phyloP scores from a whole-genome alignment of 1,140 invertebrate genomes.

The Lepidurus couesii region DNA sequence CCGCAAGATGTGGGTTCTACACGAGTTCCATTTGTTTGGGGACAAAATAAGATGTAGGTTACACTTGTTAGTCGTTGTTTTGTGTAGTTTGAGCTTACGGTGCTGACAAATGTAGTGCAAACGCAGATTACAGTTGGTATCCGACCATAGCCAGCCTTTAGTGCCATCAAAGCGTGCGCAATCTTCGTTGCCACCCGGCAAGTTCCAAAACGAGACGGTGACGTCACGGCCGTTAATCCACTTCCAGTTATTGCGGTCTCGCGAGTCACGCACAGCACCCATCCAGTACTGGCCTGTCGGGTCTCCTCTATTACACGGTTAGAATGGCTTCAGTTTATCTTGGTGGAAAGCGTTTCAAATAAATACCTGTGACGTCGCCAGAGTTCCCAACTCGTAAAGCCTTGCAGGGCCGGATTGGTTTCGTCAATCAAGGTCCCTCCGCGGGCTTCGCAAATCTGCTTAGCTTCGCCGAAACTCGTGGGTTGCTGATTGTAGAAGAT shows the following conservation, averaged over 20 bases:
- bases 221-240: constrained; percentile 82
- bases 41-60: background rate
- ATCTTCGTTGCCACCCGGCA: constrained; percentile 72
- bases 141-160: constrained; percentile 91
- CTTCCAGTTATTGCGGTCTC: constrained; percentile 75
- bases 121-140: constrained; percentile 77
- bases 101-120: constrained; percentile 92
- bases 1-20: constrained; percentile 82
- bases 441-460: constrained; percentile 70
- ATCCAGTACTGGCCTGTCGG: constrained; percentile 91
- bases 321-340: no score
- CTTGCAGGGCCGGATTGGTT: constrained; percentile 87
- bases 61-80: background rate
- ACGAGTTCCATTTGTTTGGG: background rate
- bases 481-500: constrained; percentile 89
- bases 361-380: constrained; percentile 75
- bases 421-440: constrained; percentile 82
- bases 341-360: no score
- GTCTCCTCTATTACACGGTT: constrained; percentile 59
- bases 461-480: constrained; percentile 68
- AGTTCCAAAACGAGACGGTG: constrained; percentile 86
- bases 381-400: constrained; percentile 89
- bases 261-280: constrained; percentile 75
- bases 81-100: constrained; percentile 57
- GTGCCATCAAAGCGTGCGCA: constrained; percentile 87